Conservation (phyloP, 2,797 vertebrate species). For the Jordanella pulchra region DNA sequence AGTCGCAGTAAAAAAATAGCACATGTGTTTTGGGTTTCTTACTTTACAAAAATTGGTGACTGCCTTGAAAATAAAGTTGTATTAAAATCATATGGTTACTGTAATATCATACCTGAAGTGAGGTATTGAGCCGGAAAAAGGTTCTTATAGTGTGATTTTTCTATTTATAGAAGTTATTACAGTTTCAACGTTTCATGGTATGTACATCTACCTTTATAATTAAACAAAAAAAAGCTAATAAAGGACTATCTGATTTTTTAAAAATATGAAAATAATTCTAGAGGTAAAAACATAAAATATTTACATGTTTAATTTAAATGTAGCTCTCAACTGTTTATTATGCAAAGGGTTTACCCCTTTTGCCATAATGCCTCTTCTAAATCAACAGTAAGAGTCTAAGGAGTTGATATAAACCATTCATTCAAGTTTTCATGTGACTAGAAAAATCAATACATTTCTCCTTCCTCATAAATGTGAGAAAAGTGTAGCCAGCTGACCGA, state of each 20-base stretch:
- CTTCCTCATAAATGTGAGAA: not conserved
- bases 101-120: not conserved
- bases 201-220: not conserved
- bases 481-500: not conserved
- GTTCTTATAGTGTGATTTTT: no score
- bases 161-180: not conserved
- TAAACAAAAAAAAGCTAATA: not conserved
- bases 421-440: no score
- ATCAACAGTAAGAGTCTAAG: not conserved
- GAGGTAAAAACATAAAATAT: not conserved
- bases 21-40: not conserved
- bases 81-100: not conserved
- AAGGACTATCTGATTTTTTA: not conserved
- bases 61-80: not conserved
- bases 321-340: not conserved
- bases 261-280: not conserved
- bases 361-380: not conserved
- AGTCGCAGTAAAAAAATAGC: not conserved
- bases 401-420: no score
- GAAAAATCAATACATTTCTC: no score
- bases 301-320: not conserved
- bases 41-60: not conserved
- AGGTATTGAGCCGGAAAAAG: not conserved
- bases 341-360: not conserved
- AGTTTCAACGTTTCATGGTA: not conserved